Evolutionary conservation across 2,888 invertebrate species (phyloP), one percentile per base, ranked within the genome.

Genomic region (Operophtera brumata): DNA sequence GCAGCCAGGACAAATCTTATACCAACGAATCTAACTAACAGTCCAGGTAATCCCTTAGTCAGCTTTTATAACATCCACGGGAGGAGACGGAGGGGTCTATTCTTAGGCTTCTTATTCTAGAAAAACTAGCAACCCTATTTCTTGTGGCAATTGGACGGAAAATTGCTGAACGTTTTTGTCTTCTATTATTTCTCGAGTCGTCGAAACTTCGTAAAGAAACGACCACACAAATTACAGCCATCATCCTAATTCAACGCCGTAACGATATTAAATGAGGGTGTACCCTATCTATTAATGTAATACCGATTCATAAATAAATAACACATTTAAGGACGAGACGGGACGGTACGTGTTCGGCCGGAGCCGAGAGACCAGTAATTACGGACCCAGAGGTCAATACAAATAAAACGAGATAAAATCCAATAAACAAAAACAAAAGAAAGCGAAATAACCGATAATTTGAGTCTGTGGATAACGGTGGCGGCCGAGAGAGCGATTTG

Each of bases 221-320:
- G 67, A 75, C 70, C 70, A 61, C 68, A 78, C 75, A 84, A 85
- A 86, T 86, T 82, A 84, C 82, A 81, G 70, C 70, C 78, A 84
- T 85, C 82, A 82, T 80, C 80, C 77, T 76, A 83, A 86, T 83
- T 82, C 80, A 73, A 75, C 75, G 70, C 75, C 73, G 80, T 84
- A 84, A 82, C 84, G 75, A 84, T 85, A 89, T 86, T 87, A 89
- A 89, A 89, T 87, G 88, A 86, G 82, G 87, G 88, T 84, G 82
- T 80, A 82, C 78, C 83, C 78, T 70, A 73, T 82, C 85, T 89
- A 88, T 89, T 89, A 89, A 88, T 87, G 78, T 86, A 82, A 82
- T 82, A 78, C 79, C 82, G 73, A 86, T 86, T 86, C 78, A 85
- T 80, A 85, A 86, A 88, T 88, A 88, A 89, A 89, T 86, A 88